phyloP scores from a whole-genome alignment of 2,113 vertebrate species.

The Campylomormyrus numenius region DNA sequence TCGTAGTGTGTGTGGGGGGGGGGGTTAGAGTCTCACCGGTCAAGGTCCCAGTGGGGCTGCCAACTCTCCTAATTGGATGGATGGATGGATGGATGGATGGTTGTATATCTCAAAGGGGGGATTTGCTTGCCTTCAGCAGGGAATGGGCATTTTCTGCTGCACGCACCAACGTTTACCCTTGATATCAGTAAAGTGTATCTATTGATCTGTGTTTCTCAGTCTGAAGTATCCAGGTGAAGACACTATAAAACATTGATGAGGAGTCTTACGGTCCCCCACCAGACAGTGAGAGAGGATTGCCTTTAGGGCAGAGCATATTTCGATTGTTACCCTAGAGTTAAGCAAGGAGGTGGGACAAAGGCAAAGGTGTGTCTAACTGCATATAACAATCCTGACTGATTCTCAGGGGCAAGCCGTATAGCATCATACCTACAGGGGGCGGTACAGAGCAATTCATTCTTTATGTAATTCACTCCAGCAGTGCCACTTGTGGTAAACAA shows the following conservation, averaged over 20 bases:
- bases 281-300: slow-evolving; percentile 34
- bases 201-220: neutral
- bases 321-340: neutral
- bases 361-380: neutral
- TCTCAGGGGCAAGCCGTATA: neutral
- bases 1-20: neutral
- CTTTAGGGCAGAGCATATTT: neutral
- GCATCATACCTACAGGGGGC: neutral
- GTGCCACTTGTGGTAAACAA: neutral
- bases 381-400: neutral
- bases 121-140: neutral
- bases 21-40: neutral
- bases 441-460: neutral
- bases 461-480: neutral
- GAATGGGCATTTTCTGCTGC: neutral
- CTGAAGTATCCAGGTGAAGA: neutral
- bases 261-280: slow-evolving; percentile 32
- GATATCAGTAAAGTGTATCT: neutral
- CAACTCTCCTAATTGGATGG: neutral
- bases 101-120: neutral
- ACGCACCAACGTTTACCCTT: neutral
- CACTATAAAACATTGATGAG: slow-evolving; percentile 31
- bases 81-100: neutral
- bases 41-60: neutral
- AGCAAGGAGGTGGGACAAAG: neutral